These are phyloP conservation scores for Aplidium turbinatum DNA, from an alignment of 23 tunicate species.

Conservation along the genomic window DNA sequence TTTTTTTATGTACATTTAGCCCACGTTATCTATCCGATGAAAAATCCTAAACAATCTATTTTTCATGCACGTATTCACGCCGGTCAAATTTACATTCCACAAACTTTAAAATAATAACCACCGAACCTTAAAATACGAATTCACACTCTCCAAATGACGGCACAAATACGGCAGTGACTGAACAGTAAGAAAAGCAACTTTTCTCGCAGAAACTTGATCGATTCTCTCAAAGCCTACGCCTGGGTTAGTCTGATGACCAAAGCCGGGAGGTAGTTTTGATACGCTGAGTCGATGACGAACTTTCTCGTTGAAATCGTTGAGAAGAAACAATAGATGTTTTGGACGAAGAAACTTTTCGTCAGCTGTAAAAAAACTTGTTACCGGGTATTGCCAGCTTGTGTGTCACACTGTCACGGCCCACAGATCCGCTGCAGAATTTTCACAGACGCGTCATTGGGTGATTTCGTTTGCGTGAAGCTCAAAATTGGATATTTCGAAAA, in stretches of 20 bases:
- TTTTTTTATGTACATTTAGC: no score
- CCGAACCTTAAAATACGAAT: slow-evolving; percentile 33
- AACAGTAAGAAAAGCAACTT: slow-evolving; percentile 20
- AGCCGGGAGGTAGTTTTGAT: slow-evolving; percentile 16
- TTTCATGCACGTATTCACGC: no score
- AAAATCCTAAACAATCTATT: no score
- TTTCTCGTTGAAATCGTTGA: slow-evolving; percentile 58
- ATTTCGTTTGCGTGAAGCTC: neutral
- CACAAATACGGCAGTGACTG: slow-evolving; percentile 43
- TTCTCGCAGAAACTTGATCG: slow-evolving; percentile 26
- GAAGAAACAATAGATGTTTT: slow-evolving; percentile 39
- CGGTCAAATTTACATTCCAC: neutral
- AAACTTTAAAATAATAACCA: neutral
- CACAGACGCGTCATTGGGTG: no score
- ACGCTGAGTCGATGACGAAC: slow-evolving; percentile 38
- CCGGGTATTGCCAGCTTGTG: neutral
- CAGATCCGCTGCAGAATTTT: no score
- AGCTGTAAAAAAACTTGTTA: neutral
- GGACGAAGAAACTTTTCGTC: slow-evolving; percentile 38
- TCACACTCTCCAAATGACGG: slow-evolving; percentile 45
- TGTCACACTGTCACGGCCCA: neutral
- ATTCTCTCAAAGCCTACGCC: slow-evolving; percentile 64
- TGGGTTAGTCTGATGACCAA: slow-evolving; percentile 35
- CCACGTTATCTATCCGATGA: no score
- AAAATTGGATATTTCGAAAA: neutral